These are phyloP conservation scores for Callinectes sapidus DNA, from an alignment of 2,888 invertebrate genomes.

Conservation along the genomic window DNA sequence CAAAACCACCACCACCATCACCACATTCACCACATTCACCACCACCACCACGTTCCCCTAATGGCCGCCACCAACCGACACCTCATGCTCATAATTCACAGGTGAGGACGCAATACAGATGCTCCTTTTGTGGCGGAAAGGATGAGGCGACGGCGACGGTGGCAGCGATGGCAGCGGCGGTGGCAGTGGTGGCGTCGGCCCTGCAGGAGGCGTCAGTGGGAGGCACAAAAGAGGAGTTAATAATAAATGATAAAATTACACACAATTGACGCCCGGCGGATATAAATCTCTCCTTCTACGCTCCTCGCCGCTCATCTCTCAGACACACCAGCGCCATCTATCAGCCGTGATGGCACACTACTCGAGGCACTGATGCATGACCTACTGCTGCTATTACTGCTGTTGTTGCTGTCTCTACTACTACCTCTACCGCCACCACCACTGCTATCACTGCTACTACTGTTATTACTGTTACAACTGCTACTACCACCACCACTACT, in stretches of 20 bases:
- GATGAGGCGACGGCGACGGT: background rate
- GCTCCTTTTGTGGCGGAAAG: background rate
- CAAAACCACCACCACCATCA: background rate
- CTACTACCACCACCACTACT: background rate
- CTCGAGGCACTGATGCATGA: slow-evolving; percentile 7
- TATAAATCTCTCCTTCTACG: slow-evolving; percentile 10
- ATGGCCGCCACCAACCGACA: background rate
- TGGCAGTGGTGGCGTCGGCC: background rate
- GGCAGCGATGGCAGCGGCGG: background rate
- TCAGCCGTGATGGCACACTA: slow-evolving; percentile 30
- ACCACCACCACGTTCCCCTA: background rate
- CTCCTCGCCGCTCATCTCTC: slow-evolving; percentile 18
- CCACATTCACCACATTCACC: background rate
- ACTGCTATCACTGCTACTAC: background rate
- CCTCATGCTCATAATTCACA: background rate
- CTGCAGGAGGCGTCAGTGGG: background rate
- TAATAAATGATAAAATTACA: slow-evolving; percentile 36
- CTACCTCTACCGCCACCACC: background rate
- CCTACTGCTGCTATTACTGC: background rate
- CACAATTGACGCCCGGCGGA: slow-evolving; percentile 24
- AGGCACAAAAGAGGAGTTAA: slow-evolving; percentile 24
- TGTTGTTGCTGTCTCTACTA: background rate
- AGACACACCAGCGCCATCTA: slow-evolving; percentile 19
- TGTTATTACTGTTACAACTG: background rate
- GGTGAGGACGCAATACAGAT: background rate